phyloP scores from a whole-genome alignment of 2,113 vertebrate species.

The Daphoenositta chrysoptera region DNA sequence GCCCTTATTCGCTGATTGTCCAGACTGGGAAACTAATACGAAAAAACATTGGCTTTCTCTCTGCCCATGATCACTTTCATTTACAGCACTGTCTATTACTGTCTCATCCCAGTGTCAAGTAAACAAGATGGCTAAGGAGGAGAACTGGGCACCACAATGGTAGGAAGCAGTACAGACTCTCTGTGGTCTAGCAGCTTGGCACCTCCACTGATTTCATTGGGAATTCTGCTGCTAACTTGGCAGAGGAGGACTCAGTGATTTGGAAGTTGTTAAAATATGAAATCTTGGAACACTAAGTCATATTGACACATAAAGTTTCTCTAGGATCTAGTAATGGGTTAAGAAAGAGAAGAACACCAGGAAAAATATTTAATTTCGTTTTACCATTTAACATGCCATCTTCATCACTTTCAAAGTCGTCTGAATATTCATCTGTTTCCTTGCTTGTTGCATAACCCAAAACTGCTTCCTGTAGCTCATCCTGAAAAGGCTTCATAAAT shows the following conservation, averaged over 20 bases:
- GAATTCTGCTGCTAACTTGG: background rate
- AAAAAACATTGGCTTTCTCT: background rate
- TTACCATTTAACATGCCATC: constrained; percentile 55
- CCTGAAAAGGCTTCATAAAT: constrained; percentile 69
- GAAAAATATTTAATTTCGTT: background rate
- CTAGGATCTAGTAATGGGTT: background rate
- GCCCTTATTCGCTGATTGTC: background rate
- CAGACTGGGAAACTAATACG: background rate
- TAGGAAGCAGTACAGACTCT: background rate
- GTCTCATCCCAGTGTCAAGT: background rate
- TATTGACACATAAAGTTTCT: background rate
- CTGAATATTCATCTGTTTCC: constrained; percentile 72
- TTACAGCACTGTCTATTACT: background rate
- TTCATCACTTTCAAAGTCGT: constrained; percentile 83
- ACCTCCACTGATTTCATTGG: background rate
- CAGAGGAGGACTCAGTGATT: background rate
- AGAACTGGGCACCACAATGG: background rate
- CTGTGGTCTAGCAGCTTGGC: background rate
- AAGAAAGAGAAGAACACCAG: background rate
- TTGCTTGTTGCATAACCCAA: constrained; percentile 68
- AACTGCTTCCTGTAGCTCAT: constrained; percentile 80
- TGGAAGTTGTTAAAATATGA: background rate
- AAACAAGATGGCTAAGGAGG: background rate
- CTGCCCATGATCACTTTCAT: background rate
- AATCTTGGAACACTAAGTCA: background rate